phyloP scores from a whole-genome alignment of 2,113 vertebrate species.

The Cyrtonyx montezumae region DNA sequence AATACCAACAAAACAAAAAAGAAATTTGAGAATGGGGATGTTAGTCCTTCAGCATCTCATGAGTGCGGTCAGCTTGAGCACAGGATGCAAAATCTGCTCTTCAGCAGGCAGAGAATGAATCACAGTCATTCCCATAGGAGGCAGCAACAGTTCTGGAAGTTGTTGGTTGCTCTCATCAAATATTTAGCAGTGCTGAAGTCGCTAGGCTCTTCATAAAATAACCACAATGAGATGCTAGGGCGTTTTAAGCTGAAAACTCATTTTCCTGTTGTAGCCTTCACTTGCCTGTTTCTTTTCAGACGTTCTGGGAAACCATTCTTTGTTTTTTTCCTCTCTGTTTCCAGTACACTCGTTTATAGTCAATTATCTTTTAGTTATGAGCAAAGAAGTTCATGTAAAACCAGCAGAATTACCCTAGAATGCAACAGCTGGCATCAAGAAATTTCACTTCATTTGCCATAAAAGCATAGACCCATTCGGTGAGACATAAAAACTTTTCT shows the following conservation, averaged over 20 bases:
- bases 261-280: conserved; percentile 42
- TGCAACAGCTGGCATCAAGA: conserved; percentile 19
- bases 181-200: conserved; percentile 36
- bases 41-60: not conserved
- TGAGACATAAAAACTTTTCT: conserved; percentile 23
- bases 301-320: not conserved
- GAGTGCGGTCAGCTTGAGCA: not conserved
- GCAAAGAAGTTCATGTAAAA: conserved; percentile 9
- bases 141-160: conserved; percentile 19
- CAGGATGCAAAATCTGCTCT: conserved; percentile 20
- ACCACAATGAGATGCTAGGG: not conserved
- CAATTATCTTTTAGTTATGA: conserved; percentile 62
- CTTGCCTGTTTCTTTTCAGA: conserved; percentile 35
- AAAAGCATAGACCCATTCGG: conserved; percentile 11
- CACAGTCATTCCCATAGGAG: not conserved
- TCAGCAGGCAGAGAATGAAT: not conserved
- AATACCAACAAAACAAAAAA: too few relatives aligned
- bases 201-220: conserved; percentile 40
- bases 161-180: conserved; percentile 47
- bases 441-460: conserved; percentile 18
- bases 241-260: conserved; percentile 43
- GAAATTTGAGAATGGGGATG: not conserved
- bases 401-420: conserved; percentile 10
- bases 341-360: conserved; percentile 28
- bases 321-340: not conserved